A percentile compares a stretch with the other conserved stretches of the same genome.
Evolutionary conservation across 1,140 invertebrate genomes (phyloP).

Genomic region (Medauroidea extradentata): DNA sequence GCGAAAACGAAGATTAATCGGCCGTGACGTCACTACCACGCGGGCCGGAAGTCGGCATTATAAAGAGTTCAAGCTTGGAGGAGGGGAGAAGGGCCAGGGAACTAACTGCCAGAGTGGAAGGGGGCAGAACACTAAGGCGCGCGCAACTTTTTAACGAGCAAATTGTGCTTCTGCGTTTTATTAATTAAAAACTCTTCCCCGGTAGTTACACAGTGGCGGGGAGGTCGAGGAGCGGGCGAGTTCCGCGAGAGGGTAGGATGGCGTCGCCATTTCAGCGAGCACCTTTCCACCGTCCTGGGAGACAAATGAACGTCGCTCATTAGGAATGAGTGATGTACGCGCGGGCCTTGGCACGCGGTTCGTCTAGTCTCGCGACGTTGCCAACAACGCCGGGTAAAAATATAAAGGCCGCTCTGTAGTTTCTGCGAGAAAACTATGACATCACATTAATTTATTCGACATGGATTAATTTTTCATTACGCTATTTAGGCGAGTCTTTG

Average conservation of each 20-base stretch:
- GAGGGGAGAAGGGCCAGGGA: no score
- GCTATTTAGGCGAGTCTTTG: no score
- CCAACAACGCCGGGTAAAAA: no score
- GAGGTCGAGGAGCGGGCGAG: background rate
- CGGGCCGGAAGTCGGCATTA: background rate
- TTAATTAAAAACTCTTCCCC: conserved; percentile 16
- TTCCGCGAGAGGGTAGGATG: background rate
- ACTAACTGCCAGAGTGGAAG: no score
- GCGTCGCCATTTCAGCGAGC: no score
- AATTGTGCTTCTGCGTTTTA: conserved; percentile 16
- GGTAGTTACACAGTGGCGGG: background rate
- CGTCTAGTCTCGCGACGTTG: no score
- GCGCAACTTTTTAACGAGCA: conserved; percentile 18
- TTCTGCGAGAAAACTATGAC: no score
- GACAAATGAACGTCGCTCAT: conserved; percentile 18
- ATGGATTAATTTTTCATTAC: no score
- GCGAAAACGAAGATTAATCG: conserved; percentile 14
- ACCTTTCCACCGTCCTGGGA: background rate
- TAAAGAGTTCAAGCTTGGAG: background rate
- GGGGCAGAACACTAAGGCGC: background rate
- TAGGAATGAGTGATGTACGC: no score
- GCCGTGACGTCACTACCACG: conserved; percentile 4
- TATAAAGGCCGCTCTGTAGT: no score
- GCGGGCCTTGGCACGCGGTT: no score
- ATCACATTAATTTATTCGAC: no score